A percentile compares a stretch with the other conserved stretches of the same genome.
Evolutionary conservation across 2,888 invertebrate species (phyloP).

Genomic region (Anaspis maculata): DNA sequence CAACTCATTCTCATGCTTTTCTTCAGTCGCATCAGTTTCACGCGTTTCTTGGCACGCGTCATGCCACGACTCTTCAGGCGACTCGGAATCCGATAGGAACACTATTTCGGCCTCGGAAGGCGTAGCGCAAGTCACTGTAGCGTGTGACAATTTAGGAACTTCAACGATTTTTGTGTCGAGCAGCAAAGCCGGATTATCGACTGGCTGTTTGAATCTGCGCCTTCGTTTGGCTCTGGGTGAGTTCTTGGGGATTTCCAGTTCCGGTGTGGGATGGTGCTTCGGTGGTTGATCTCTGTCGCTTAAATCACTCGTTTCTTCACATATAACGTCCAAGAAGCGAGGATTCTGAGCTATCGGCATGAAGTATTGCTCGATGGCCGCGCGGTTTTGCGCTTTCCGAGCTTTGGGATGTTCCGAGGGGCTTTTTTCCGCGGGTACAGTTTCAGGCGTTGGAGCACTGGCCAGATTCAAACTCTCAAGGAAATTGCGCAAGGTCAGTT

Average conservation of each 20-base stretch:
- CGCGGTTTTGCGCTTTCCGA: conserved; percentile 47
- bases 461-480: conserved; percentile 50
- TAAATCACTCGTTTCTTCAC: conserved; percentile 66
- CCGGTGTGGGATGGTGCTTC: conserved; percentile 24
- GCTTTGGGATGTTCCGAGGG: conserved; percentile 32
- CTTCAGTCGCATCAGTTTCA: too few relatives aligned
- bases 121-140: conserved; percentile 25
- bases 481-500: conserved; percentile 48
- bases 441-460: conserved; percentile 42
- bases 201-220: too few relatives aligned
- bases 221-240: conserved; percentile 6
- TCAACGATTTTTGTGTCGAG: conserved; percentile 52
- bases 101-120: conserved; percentile 55
- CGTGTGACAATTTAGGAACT: conserved; percentile 35
- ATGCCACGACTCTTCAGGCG: too few relatives aligned
- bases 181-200: conserved; percentile 34
- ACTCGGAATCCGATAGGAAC: conserved; percentile 58
- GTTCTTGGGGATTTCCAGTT: conserved; percentile 17
- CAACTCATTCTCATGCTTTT: too few relatives aligned
- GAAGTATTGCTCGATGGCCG: conserved; percentile 49
- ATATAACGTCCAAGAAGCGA: conserved; percentile 66
- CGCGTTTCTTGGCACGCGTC: too few relatives aligned
- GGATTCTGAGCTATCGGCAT: conserved; percentile 52
- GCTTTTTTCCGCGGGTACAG: conserved; percentile 22
- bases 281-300: conserved; percentile 42